Conservation (phyloP, 2,797 vertebrate genomes). For the Enteromius radiatus region DNA sequence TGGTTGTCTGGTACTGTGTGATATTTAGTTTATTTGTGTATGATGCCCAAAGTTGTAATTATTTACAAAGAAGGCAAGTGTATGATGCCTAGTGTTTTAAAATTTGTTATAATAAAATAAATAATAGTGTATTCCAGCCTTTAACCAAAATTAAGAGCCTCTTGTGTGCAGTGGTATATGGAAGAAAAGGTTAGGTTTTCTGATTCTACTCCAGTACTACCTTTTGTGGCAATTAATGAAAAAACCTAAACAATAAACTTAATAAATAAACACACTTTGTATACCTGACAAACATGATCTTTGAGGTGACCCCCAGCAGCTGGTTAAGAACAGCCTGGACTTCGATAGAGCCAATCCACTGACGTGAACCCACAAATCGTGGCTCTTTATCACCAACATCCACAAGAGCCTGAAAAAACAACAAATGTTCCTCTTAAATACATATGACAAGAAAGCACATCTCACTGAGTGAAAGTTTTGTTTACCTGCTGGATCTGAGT, state of each 20-base stretch:
- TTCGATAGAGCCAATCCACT: conserved; percentile 98
- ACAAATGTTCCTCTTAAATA: not conserved
- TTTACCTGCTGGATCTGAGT: conserved; percentile 94
- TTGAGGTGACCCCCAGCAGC: conserved; percentile 89
- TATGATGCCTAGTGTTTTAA: not conserved
- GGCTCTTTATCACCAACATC: conserved; percentile 90
- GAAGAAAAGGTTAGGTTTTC: not conserved
- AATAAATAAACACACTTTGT: conserved; percentile 30
- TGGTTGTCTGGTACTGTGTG: not conserved
- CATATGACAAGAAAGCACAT: not conserved
- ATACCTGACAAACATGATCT: conserved; percentile 94
- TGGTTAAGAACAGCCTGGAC: conserved; percentile 90
- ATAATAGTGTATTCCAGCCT: not conserved
- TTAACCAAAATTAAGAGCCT: not conserved
- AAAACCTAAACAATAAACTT: not conserved
- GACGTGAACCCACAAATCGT: conserved; percentile 87
- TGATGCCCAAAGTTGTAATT: not conserved
- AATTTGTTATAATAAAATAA: not conserved
- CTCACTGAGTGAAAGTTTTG: not conserved
- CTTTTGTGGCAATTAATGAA: not conserved
- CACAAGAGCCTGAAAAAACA: conserved; percentile 84
- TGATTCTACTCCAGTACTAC: not conserved
- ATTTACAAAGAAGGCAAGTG: not conserved
- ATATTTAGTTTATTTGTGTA: not conserved
- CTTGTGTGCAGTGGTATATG: not conserved